A percentile compares a stretch with the other conserved stretches of the same genome.
phyloP scores from a whole-genome alignment of 2,113 vertebrate genomes.

The Phalacrocorax pelagicus region DNA sequence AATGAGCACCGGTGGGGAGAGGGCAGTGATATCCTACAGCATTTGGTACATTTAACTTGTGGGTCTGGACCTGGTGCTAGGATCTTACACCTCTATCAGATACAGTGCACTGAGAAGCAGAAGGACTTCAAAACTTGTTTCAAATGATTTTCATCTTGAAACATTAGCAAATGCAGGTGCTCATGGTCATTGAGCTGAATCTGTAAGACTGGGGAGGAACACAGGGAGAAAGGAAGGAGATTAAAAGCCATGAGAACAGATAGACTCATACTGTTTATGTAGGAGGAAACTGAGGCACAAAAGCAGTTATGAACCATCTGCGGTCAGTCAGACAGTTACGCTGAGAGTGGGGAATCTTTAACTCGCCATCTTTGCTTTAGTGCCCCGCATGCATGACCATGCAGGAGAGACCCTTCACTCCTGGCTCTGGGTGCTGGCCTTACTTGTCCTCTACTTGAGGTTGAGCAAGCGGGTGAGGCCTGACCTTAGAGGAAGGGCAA shows the following conservation, averaged over 20 bases:
- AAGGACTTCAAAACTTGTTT: not conserved
- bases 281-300: not conserved
- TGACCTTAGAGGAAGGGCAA: not conserved
- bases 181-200: not conserved
- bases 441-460: rapidly evolving
- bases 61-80: not conserved
- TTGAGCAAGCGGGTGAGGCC: not conserved
- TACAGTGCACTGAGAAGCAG: not conserved
- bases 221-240: not conserved
- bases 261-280: not conserved
- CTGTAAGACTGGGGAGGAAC: not conserved
- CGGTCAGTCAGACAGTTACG: not conserved
- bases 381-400: not conserved
- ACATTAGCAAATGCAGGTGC: not conserved
- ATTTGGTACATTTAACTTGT: not conserved
- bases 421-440: not conserved
- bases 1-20: not conserved
- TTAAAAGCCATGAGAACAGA: not conserved
- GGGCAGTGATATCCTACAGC: not conserved
- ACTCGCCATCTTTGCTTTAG: not conserved
- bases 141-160: not conserved
- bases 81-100: not conserved
- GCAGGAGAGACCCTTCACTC: rapidly evolving
- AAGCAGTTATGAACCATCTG: not conserved
- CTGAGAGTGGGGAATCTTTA: not conserved